Conservation (phyloP, 1,140 invertebrate genomes). For the Muscidifurax raptorellus region DNA sequence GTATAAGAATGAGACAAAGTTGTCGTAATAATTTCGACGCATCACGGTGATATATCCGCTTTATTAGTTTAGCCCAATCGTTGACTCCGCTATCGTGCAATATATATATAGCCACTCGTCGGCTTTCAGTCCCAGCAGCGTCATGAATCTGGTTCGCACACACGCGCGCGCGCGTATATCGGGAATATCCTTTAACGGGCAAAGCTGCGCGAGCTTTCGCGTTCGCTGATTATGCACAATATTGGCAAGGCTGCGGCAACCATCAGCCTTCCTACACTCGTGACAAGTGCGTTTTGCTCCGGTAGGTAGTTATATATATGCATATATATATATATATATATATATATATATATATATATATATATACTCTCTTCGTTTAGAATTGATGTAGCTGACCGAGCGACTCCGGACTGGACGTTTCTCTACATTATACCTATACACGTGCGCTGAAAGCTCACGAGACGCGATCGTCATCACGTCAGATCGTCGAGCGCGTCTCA, state of each 20-base stretch:
- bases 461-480: slow-evolving; percentile 7
- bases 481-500: neutral
- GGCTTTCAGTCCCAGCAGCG: neutral
- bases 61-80: slow-evolving; percentile 46
- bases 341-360: neutral
- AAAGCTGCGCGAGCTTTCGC: neutral
- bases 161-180: neutral
- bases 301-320: neutral
- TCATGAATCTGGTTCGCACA: neutral
- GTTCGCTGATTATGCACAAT: slow-evolving; percentile 45
- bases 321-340: too few relatives aligned
- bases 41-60: too few relatives aligned
- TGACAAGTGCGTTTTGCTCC: slow-evolving; percentile 23
- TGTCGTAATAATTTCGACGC: too few relatives aligned
- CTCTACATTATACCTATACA: neutral
- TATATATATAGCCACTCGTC: neutral
- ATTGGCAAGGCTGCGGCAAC: slow-evolving; percentile 19
- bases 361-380: neutral
- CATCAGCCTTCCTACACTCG: neutral
- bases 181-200: neutral
- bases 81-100: neutral
- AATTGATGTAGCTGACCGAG: slow-evolving; percentile 21
- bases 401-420: neutral
- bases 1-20: too few relatives aligned
- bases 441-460: neutral